Percentiles rank a stretch among this genome's conserved stretches.
These are phyloP conservation scores for Grammomys surdaster DNA, from an alignment of 2,113 vertebrate species.

Conservation along the genomic window DNA sequence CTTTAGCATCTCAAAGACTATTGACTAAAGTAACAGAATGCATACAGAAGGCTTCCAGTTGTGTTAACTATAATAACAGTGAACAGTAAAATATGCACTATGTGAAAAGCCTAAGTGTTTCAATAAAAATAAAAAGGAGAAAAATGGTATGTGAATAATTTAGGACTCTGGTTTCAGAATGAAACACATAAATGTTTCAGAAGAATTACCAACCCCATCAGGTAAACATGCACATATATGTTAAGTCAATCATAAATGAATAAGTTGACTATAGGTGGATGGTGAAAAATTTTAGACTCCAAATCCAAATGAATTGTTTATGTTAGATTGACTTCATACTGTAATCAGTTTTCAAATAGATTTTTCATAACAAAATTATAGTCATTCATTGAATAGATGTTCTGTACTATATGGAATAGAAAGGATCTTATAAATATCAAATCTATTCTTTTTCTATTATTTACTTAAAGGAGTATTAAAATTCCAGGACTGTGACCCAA, in stretches of 20 bases:
- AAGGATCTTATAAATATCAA: neutral
- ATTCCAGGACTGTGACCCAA: neutral
- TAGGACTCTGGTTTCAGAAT: neutral
- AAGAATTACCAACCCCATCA: neutral
- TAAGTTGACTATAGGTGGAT: neutral
- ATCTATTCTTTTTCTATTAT: neutral
- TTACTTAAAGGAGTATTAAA: neutral
- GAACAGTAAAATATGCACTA: neutral
- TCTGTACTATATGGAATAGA: neutral
- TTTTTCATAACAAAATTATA: neutral
- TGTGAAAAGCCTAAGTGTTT: neutral
- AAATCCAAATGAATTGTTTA: neutral
- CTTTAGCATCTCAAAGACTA: conserved; percentile 15
- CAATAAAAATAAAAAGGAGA: conserved; percentile 30
- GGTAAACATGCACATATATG: neutral
- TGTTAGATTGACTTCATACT: neutral
- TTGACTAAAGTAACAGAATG: conserved; percentile 15
- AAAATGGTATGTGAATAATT: neutral
- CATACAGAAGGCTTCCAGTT: neutral
- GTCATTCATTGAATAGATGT: neutral
- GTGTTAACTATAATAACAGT: conserved; percentile 13
- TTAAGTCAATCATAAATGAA: neutral
- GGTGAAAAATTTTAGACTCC: neutral
- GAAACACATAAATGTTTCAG: neutral
- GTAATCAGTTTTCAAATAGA: neutral